A percentile compares a stretch with the other conserved stretches of the same genome.
Evolutionary conservation across 2,888 invertebrate genomes (phyloP).

Genomic region (Ornithoptera priamus): DNA sequence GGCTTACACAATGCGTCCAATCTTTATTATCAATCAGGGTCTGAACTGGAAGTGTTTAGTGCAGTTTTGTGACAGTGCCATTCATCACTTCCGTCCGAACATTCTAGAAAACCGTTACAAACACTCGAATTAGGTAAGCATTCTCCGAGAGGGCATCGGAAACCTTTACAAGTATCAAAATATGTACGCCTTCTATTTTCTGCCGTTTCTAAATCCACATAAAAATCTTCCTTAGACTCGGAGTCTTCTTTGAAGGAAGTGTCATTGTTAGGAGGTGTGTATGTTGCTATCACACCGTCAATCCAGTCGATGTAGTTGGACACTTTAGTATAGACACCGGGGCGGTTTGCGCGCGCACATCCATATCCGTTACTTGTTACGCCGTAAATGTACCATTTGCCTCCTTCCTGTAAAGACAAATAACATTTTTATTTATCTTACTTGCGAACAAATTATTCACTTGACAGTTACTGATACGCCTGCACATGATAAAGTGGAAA

Average conservation of each 20-base stretch:
- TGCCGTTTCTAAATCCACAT: slow-evolving; percentile 65
- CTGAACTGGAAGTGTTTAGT: slow-evolving; percentile 50
- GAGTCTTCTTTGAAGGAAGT: slow-evolving; percentile 40
- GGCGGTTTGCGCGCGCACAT: slow-evolving; percentile 87
- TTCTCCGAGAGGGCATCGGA: slow-evolving; percentile 87
- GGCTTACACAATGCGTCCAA: slow-evolving; percentile 54
- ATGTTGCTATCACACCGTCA: slow-evolving; percentile 72
- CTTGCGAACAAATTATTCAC: neutral
- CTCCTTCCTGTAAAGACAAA: slow-evolving; percentile 60
- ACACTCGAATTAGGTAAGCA: slow-evolving; percentile 85
- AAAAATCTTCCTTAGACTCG: slow-evolving; percentile 57
- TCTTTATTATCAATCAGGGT: slow-evolving; percentile 53
- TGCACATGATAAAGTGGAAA: too few species aligned
- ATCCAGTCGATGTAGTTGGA: slow-evolving; percentile 88
- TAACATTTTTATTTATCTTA: neutral
- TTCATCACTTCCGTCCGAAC: slow-evolving; percentile 88
- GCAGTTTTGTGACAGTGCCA: slow-evolving; percentile 73
- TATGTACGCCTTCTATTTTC: slow-evolving; percentile 58
- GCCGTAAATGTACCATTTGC: slow-evolving; percentile 79
- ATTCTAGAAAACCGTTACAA: slow-evolving; percentile 89
- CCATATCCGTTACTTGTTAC: slow-evolving; percentile 91
- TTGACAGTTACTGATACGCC: neutral
- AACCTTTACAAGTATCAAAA: slow-evolving; percentile 81
- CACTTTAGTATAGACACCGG: slow-evolving; percentile 90
- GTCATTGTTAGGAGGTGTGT: slow-evolving; percentile 53